A percentile compares a stretch with the other conserved stretches of the same genome.
phyloP scores from a whole-genome alignment of 2,888 invertebrate genomes.

The Chloroclystis v-ata region DNA sequence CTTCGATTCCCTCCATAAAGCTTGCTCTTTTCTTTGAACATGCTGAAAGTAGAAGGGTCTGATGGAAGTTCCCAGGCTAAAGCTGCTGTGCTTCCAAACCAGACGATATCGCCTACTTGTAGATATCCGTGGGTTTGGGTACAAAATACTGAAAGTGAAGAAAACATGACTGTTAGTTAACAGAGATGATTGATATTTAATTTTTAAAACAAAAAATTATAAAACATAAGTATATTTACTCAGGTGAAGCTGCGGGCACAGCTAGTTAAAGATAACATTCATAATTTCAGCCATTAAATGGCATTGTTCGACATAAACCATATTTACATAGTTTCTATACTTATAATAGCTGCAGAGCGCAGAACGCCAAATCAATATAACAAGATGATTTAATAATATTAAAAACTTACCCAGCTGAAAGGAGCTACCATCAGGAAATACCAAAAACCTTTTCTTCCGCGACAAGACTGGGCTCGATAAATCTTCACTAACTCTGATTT shows the following conservation, averaged over 20 bases:
- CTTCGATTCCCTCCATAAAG: conserved; percentile 38
- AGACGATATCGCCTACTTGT: conserved; percentile 79
- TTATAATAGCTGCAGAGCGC: too few species aligned
- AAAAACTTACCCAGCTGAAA: conserved; percentile 73
- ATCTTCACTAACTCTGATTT: conserved; percentile 4
- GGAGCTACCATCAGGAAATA: conserved; percentile 80
- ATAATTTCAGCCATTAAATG: too few species aligned
- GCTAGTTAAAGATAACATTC: too few species aligned
- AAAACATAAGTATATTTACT: too few species aligned
- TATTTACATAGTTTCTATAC: too few species aligned
- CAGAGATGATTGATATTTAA: too few species aligned
- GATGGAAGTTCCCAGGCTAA: conserved; percentile 87
- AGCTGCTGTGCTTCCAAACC: conserved; percentile 85
- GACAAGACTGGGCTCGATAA: conserved; percentile 49
- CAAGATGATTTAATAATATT: not conserved
- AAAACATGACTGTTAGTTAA: too few species aligned
- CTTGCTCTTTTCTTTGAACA: conserved; percentile 45
- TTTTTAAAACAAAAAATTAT: too few species aligned
- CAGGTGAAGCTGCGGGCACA: too few species aligned
- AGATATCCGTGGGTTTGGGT: conserved; percentile 79
- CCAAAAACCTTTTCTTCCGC: conserved; percentile 73
- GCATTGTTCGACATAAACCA: too few species aligned
- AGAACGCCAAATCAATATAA: too few species aligned
- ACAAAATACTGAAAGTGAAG: conserved; percentile 75
- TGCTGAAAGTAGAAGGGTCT: conserved; percentile 58